Base-by-base conservation (phyloP, 64 coral and sea anemone species). In the Porites lutea region DNA sequence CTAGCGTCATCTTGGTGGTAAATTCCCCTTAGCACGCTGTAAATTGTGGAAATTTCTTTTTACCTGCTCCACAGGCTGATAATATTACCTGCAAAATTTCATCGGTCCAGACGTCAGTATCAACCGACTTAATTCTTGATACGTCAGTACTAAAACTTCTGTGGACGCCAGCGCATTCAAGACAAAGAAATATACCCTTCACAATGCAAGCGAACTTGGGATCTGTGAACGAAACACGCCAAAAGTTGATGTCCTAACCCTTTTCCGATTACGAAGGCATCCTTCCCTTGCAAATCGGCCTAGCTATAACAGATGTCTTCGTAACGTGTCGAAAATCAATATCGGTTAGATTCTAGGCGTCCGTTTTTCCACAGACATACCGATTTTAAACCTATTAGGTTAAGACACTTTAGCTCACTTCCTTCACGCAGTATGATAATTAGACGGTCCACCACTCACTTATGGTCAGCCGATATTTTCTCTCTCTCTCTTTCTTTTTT, bases 101-200 rank as follows among this genome's bases (percentile, higher is more conserved):
- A 1, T 53, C 47, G n/a, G 64, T 69, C 81, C 81, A 84, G 59
- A 20, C 16, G 2, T 49, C 81, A 14, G 44, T 52, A 65, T 84
- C 44, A 46, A 84, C 19, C 49, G 81, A 84, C 48, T 84, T 84
- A 1, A 50, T 84, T 14, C 81, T 84, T 21, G 81, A 20, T 13
- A 50, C n/a, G 22, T 49, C 18, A 14, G 13, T 22, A 52, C 37
- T 19, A 67, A 84, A 84, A 84, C 48, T 84, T 19, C 45, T 84
- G 59, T 84, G 81, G 18, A 84, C 45, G 13, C 64, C 61, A 51
- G 45, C 63, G 16, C 81, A 84, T 45, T 68, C 10, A 44, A 10
- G 3, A 19, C 81, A 84, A n/a, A 84, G 19, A 46, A 84, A 84
- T 52, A 84, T 21, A 1, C 81, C 81, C 52, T 84, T 84, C 8